Conservation (phyloP, 2,113 vertebrate genomes). For the Speoplatyrhinus poulsoni region DNA sequence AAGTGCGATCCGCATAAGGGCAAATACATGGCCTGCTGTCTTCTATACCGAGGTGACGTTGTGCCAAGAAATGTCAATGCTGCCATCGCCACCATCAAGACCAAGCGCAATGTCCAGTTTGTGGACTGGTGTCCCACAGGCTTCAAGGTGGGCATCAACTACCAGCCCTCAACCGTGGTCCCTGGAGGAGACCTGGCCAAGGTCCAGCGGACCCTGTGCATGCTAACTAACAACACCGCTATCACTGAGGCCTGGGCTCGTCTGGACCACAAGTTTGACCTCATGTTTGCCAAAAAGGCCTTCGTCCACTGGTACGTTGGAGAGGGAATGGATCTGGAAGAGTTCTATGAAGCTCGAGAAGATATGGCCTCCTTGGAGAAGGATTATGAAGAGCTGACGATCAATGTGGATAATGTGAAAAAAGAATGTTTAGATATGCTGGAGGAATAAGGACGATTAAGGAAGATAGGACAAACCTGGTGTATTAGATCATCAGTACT, state of each 20-base stretch:
- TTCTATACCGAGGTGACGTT: constrained; percentile 80
- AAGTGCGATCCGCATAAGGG: constrained; percentile 25
- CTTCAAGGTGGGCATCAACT: too few relatives aligned
- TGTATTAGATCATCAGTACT: not conserved
- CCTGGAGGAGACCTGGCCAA: not conserved
- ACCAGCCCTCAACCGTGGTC: too few relatives aligned
- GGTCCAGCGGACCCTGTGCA: constrained; percentile 16
- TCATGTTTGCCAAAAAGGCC: too few relatives aligned
- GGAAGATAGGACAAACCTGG: not conserved
- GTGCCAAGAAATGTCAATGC: constrained; percentile 79
- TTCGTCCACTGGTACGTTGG: constrained; percentile 31
- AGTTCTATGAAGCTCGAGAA: constrained; percentile 73
- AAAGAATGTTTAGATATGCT: constrained; percentile 17
- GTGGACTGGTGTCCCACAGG: not conserved
- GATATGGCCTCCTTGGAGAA: constrained; percentile 74
- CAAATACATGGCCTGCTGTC: constrained; percentile 83
- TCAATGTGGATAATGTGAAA: constrained; percentile 64
- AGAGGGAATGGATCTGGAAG: constrained; percentile 49
- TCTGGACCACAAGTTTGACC: constrained; percentile 15
- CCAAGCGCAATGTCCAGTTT: constrained; percentile 30
- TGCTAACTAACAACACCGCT: constrained; percentile 35
- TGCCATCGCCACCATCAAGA: constrained; percentile 25
- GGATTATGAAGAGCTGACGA: constrained; percentile 71
- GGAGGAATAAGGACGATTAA: constrained; percentile 70
- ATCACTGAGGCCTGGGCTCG: constrained; percentile 36